Evolutionary conservation across 1,140 invertebrate genomes (phyloP).

Genomic region (Cyrtorhinus lividipennis): DNA sequence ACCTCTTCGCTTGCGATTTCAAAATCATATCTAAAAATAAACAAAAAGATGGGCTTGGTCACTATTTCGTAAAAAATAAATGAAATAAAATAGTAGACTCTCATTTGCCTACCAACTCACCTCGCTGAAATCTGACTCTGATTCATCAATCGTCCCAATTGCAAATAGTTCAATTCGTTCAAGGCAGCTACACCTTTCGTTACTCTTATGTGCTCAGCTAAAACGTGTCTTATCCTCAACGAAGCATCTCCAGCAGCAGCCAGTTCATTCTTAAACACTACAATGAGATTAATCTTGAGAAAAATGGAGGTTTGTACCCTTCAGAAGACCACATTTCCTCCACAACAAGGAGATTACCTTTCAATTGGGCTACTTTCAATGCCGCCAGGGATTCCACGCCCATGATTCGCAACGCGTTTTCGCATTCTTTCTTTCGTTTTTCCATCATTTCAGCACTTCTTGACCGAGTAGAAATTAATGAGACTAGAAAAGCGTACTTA

Average conservation of each 20-base stretch:
- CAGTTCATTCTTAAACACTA: neutral
- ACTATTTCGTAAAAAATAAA: no score
- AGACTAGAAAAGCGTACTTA: neutral
- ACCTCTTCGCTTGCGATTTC: neutral
- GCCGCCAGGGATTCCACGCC: neutral
- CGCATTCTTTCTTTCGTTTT: neutral
- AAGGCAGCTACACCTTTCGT: neutral
- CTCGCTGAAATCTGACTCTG: slow-evolving; percentile 1
- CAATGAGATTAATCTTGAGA: neutral
- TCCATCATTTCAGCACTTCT: neutral
- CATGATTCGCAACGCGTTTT: neutral
- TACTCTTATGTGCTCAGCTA: neutral
- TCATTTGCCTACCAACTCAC: no score
- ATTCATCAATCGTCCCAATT: slow-evolving; percentile 1
- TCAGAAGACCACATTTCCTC: neutral
- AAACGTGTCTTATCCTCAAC: neutral
- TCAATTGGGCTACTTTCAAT: neutral
- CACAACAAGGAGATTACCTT: neutral
- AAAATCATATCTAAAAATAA: neutral
- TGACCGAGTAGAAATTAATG: neutral
- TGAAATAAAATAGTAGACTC: no score
- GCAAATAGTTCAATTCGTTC: neutral
- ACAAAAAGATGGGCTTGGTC: no score
- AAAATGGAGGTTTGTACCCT: neutral
- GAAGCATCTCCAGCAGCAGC: neutral